Percentiles rank a stretch among this genome's conserved stretches.
Evolutionary conservation across 2,113 vertebrate genomes (phyloP).

Genomic region (Diphyllodes magnificus): DNA sequence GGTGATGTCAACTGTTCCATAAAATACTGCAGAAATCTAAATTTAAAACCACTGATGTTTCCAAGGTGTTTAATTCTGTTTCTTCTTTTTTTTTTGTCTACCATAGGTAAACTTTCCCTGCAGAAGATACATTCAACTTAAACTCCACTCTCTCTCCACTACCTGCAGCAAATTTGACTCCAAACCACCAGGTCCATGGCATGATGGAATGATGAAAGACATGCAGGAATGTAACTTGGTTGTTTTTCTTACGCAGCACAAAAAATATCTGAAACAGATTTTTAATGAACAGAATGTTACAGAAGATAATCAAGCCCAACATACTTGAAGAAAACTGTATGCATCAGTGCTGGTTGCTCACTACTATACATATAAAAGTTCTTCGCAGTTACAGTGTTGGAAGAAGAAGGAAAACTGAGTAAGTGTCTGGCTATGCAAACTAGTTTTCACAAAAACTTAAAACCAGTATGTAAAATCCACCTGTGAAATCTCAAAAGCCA

Average conservation of each 20-base stretch:
- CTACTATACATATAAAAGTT: not conserved
- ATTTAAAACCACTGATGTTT: not conserved
- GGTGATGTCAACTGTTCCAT: not conserved
- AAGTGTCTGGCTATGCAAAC: not conserved
- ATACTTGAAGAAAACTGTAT: not conserved
- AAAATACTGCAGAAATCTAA: not conserved
- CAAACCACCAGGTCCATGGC: conserved; percentile 99
- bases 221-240: conserved; percentile 94
- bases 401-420: not conserved
- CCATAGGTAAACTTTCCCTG: not conserved
- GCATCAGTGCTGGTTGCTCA: not conserved
- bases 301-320: not conserved
- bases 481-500: not conserved
- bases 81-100: not conserved
- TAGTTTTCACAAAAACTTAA: not conserved
- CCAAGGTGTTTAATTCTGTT: not conserved
- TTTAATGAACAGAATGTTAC: conserved; percentile 55
- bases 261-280: conserved; percentile 89
- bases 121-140: not conserved
- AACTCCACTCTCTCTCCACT: conserved; percentile 45
- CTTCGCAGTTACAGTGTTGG: not conserved
- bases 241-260: conserved; percentile 94
- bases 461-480: not conserved
- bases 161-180: conserved; percentile 95
- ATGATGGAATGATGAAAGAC: conserved; percentile 97